Conservation (phyloP, 2,888 invertebrate species). For the Nineta flava region DNA sequence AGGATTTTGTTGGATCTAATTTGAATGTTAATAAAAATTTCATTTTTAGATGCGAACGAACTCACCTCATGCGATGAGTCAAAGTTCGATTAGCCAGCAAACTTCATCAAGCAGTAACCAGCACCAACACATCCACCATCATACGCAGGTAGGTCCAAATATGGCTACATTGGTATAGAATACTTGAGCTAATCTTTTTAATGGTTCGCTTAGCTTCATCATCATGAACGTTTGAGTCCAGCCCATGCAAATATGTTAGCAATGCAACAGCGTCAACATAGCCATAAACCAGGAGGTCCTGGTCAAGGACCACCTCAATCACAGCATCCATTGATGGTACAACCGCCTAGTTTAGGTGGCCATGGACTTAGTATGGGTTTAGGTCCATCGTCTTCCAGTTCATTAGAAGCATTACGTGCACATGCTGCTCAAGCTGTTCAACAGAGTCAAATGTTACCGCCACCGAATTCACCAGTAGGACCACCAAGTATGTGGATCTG, state of each 20-base stretch:
- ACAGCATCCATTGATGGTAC: conserved; percentile 45
- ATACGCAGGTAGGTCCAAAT: conserved; percentile 24
- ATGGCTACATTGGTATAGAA: conserved; percentile 23
- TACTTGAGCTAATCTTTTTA: conserved; percentile 22
- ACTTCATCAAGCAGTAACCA: neutral
- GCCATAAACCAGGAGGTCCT: conserved; percentile 19
- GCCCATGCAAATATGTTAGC: conserved; percentile 28
- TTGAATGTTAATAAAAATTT: neutral
- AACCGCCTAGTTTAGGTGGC: conserved; percentile 46
- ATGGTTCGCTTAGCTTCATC: conserved; percentile 25
- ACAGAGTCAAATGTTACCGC: conserved; percentile 23
- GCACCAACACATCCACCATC: conserved; percentile 50
- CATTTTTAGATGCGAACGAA: conserved; percentile 18
- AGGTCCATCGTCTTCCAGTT: conserved; percentile 29
- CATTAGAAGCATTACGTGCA: conserved; percentile 54
- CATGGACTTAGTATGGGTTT: conserved; percentile 31
- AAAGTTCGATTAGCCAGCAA: conserved; percentile 11
- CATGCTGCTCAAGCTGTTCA: conserved; percentile 55
- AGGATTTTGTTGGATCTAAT: too few relatives aligned
- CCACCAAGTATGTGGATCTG: neutral
- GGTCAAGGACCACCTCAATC: conserved; percentile 19
- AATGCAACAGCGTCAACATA: conserved; percentile 17
- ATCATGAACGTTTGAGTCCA: conserved; percentile 49
- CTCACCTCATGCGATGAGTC: conserved; percentile 22
- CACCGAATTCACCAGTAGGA: conserved; percentile 1